A percentile compares a stretch with the other conserved stretches of the same genome.
phyloP scores from a whole-genome alignment of 2,888 invertebrate genomes.

The Horisme vitalbata region DNA sequence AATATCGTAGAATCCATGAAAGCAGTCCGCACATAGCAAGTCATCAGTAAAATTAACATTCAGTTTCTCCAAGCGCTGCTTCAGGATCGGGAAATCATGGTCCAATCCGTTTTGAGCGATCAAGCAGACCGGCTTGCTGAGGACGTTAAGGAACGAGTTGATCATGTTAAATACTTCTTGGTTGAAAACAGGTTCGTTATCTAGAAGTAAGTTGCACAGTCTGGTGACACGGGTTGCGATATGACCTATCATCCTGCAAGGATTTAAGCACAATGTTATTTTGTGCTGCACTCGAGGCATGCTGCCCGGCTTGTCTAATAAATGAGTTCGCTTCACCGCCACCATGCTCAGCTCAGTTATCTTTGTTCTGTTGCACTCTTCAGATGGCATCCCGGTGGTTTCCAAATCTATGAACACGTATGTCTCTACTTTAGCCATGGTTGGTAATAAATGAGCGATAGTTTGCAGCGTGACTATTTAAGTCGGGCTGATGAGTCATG shows the following conservation, averaged over 20 bases:
- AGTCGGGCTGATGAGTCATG: slow-evolving; percentile 17
- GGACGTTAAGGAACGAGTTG: slow-evolving; percentile 83
- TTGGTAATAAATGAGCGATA: slow-evolving; percentile 32
- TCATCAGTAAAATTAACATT: slow-evolving; percentile 71
- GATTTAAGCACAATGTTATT: slow-evolving; percentile 87
- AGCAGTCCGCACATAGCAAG: slow-evolving; percentile 81
- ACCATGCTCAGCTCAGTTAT: slow-evolving; percentile 89
- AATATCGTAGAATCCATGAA: slow-evolving; percentile 70
- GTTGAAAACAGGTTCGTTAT: slow-evolving; percentile 84
- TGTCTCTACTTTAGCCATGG: slow-evolving; percentile 49
- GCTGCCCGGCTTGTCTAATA: slow-evolving; percentile 55
- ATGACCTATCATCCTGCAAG: slow-evolving; percentile 76
- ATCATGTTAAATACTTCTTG: slow-evolving; percentile 81
- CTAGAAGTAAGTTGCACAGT: slow-evolving; percentile 86
- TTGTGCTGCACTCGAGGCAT: slow-evolving; percentile 88
- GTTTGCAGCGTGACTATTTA: slow-evolving; percentile 44
- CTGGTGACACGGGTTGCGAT: slow-evolving; percentile 75
- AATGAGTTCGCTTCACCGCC: slow-evolving; percentile 77
- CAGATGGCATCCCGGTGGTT: slow-evolving; percentile 85
- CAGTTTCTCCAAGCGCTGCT: slow-evolving; percentile 72
- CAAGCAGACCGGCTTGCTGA: slow-evolving; percentile 88
- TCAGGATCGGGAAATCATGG: slow-evolving; percentile 91
- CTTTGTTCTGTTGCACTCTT: slow-evolving; percentile 76
- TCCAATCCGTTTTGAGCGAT: slow-evolving; percentile 90
- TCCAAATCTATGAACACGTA: slow-evolving; percentile 89